A percentile compares a stretch with the other conserved stretches of the same genome.
Conservation (phyloP, 2,113 vertebrate genomes). For the Mus spicilegus region DNA sequence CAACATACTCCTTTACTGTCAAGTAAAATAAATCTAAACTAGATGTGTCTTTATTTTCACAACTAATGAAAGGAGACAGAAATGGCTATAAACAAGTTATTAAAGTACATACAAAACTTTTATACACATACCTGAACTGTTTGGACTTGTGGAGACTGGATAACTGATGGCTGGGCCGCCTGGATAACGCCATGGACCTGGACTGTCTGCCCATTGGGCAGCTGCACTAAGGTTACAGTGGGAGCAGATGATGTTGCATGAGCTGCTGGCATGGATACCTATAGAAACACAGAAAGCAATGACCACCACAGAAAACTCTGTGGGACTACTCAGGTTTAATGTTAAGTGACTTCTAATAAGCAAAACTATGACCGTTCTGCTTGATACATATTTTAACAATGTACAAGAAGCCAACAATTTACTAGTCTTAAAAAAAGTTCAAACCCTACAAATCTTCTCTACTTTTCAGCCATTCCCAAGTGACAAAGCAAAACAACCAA, state of each 20-base stretch:
- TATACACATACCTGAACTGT: conserved; percentile 94
- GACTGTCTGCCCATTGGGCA: conserved; percentile 98
- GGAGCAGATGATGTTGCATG: conserved; percentile 93
- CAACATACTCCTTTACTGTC: conserved; percentile 23
- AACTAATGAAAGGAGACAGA: conserved; percentile 58
- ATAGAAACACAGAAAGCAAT: conserved; percentile 73
- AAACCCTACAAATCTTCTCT: not conserved
- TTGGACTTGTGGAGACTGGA: conserved; percentile 98
- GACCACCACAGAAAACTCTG: conserved; percentile 51
- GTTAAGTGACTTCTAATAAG: conserved; percentile 58
- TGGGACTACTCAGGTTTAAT: conserved; percentile 37
- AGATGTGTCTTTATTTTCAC: conserved; percentile 48
- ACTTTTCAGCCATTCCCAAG: conserved; percentile 25
- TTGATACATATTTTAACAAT: conserved; percentile 40
- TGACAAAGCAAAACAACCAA: not conserved
- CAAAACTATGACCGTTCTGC: conserved; percentile 33
- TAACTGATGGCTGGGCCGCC: conserved; percentile 98
- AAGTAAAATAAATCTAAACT: conserved; percentile 54
- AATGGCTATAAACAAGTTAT: conserved; percentile 50
- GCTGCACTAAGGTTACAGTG: conserved; percentile 97
- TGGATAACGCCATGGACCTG: conserved; percentile 99
- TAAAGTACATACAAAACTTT: conserved; percentile 75
- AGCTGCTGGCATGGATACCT: conserved; percentile 96
- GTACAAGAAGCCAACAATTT: conserved; percentile 40
- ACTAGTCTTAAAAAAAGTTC: conserved; percentile 18